These are phyloP conservation scores for Drosophila fungiperda DNA, from an alignment of 2,888 invertebrate genomes.

Conservation along the genomic window DNA sequence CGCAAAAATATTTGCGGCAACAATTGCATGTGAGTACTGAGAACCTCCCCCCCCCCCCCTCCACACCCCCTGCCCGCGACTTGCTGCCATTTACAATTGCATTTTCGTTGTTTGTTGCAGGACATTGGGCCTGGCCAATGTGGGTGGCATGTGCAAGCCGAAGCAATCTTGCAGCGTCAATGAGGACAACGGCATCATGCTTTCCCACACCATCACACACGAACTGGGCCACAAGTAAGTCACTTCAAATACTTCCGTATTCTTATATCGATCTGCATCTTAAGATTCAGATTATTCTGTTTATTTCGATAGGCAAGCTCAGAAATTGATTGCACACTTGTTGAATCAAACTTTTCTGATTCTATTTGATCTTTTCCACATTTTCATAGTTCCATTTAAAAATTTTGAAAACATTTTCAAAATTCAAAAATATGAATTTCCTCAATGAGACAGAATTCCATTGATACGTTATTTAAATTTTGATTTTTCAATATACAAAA, in stretches of 20 bases:
- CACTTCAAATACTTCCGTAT: slow-evolving; percentile 38
- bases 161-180: slow-evolving; percentile 95
- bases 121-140: slow-evolving; percentile 94
- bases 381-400: neutral
- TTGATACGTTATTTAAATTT: neutral
- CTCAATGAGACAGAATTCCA: neutral
- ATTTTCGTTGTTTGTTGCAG: slow-evolving; percentile 84
- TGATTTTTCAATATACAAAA: neutral
- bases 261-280: neutral
- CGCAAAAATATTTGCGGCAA: slow-evolving; percentile 90
- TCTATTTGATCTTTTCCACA: neutral
- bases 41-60: too few relatives aligned
- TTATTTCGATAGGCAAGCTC: too few relatives aligned
- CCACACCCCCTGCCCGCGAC: too few relatives aligned
- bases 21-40: slow-evolving; percentile 84
- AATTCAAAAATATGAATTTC: neutral
- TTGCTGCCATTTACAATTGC: neutral
- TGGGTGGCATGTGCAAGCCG: slow-evolving; percentile 95
- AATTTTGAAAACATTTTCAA: neutral
- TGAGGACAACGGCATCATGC: slow-evolving; percentile 94
- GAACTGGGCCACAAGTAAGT: slow-evolving; percentile 97
- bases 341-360: neutral
- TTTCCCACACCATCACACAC: slow-evolving; percentile 95
- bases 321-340: too few relatives aligned
- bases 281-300: neutral